Conservation (phyloP, 2,888 invertebrate genomes). For the Sesia apiformis region DNA sequence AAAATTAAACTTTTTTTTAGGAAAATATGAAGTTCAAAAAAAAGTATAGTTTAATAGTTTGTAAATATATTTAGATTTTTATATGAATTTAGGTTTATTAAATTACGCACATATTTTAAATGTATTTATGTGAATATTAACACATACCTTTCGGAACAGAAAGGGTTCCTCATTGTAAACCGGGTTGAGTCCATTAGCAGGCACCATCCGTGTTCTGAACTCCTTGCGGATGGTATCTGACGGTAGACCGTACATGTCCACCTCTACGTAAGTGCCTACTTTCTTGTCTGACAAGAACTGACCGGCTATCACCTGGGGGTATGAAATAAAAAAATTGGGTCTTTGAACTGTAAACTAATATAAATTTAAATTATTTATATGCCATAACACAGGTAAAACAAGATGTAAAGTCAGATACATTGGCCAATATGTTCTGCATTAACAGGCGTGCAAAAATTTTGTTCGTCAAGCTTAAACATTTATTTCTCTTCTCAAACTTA, state of each 20-base stretch:
- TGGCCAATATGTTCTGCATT: too few relatives aligned
- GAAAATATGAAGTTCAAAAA: too few relatives aligned
- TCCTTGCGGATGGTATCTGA: conserved; percentile 99
- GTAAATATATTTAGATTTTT: too few relatives aligned
- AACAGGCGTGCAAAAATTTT: too few relatives aligned
- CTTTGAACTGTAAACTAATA: neutral
- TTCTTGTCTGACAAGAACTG: conserved; percentile 99
- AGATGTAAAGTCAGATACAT: too few relatives aligned
- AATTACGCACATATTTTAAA: too few relatives aligned
- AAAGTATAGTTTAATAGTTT: too few relatives aligned
- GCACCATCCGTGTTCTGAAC: conserved; percentile 96
- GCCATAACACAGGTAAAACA: too few relatives aligned
- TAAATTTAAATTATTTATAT: neutral
- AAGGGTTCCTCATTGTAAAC: conserved; percentile 99
- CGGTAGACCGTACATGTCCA: conserved; percentile 97
- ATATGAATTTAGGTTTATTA: too few relatives aligned
- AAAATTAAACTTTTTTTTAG: too few relatives aligned
- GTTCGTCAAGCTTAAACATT: too few relatives aligned
- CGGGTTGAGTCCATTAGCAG: conserved; percentile 98
- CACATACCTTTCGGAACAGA: conserved; percentile 90
- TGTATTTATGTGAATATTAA: neutral
- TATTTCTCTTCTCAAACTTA: too few relatives aligned
- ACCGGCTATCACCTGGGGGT: conserved; percentile 91
- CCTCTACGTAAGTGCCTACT: conserved; percentile 99
- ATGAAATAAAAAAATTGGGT: neutral